Conservation (phyloP, 2,797 vertebrate species). For the Falco berigora region DNA sequence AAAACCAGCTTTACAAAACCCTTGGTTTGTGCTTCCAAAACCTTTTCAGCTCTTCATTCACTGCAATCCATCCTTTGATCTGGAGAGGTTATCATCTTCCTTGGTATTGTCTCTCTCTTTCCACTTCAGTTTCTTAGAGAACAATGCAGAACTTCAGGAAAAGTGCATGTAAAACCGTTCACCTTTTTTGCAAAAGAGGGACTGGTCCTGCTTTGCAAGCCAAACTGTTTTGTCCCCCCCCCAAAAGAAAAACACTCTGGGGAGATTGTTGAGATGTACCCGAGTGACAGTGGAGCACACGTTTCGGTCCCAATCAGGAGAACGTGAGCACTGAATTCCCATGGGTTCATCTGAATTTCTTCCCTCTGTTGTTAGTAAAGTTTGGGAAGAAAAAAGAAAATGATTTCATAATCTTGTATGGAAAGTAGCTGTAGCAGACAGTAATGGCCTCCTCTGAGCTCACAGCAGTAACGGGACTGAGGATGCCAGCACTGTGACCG, state of each 20-base stretch:
- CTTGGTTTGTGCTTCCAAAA: background rate
- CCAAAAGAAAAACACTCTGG: background rate
- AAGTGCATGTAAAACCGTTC: background rate
- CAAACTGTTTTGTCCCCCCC: background rate
- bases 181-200: background rate
- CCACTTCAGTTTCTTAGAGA: background rate
- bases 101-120: background rate
- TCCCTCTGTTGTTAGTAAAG: background rate
- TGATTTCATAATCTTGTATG: background rate
- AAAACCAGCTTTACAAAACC: background rate
- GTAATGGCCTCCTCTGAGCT: background rate
- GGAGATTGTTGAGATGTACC: background rate
- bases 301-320: background rate
- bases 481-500: background rate
- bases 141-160: background rate
- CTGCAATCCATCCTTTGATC: background rate
- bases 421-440: background rate
- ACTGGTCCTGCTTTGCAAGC: background rate
- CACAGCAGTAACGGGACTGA: background rate
- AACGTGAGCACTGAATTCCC: background rate
- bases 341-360: background rate
- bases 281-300: fast-evolving
- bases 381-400: background rate
- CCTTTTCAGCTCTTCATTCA: background rate
- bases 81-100: background rate